These are phyloP conservation scores for Ophonus ardosiacus DNA, from an alignment of 2,888 invertebrate species.

Conservation along the genomic window DNA sequence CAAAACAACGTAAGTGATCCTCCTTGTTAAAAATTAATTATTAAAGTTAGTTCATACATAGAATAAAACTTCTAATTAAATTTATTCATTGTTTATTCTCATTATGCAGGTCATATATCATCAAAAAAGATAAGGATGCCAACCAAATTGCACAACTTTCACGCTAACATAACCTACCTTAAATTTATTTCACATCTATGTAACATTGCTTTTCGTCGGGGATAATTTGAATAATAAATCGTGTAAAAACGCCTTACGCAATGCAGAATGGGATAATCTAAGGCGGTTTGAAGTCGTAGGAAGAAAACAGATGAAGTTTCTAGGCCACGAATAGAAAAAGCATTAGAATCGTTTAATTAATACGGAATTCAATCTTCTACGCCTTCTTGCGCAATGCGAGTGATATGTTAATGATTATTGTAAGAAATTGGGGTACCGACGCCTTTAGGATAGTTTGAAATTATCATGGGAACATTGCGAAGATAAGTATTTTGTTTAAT, in stretches of 20 bases:
- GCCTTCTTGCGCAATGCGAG: slow-evolving; percentile 34
- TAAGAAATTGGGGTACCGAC: background rate
- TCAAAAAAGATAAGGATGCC: background rate
- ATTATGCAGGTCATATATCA: slow-evolving; percentile 1
- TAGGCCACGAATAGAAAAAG: slow-evolving; percentile 25
- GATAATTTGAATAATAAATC: slow-evolving; percentile 31
- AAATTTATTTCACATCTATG: slow-evolving; percentile 30
- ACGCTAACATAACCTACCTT: slow-evolving; percentile 42
- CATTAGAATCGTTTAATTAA: slow-evolving; percentile 29
- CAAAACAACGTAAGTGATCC: background rate
- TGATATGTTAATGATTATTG: slow-evolving; percentile 17
- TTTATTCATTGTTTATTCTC: slow-evolving; percentile 8
- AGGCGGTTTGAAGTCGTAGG: background rate
- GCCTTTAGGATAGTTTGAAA: background rate
- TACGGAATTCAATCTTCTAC: slow-evolving; percentile 12
- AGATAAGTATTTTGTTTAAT: background rate
- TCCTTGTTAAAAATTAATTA: background rate
- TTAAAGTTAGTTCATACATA: slow-evolving; percentile 1
- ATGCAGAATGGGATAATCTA: slow-evolving; percentile 3
- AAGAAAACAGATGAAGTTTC: slow-evolving; percentile 5
- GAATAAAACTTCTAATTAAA: slow-evolving; percentile 28
- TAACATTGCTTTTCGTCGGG: slow-evolving; percentile 1
- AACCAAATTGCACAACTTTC: slow-evolving; percentile 17
- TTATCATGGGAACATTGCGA: background rate
- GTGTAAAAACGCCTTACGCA: slow-evolving; percentile 17